These are phyloP conservation scores for Pelecanoides urinatrix DNA, from an alignment of 2,113 vertebrate genomes.

Conservation along the genomic window DNA sequence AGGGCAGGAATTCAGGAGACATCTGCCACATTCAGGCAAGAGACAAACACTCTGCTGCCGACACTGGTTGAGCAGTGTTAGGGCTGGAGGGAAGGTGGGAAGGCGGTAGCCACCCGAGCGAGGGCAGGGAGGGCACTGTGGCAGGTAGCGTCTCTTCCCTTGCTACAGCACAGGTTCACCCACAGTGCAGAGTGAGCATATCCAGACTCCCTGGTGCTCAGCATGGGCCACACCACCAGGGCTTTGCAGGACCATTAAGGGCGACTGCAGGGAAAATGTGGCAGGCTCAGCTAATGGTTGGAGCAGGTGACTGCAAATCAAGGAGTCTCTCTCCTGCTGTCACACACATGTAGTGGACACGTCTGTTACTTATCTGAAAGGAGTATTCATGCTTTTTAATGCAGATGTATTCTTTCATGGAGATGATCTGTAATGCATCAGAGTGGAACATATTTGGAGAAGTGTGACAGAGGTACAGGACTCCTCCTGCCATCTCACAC, in stretches of 20 bases:
- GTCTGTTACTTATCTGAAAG: not conserved
- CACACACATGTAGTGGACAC: not conserved
- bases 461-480: not conserved
- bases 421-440: not conserved
- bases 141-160: not conserved
- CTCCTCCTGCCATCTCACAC: not conserved
- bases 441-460: not conserved
- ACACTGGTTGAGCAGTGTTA: not conserved
- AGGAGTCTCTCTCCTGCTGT: not conserved
- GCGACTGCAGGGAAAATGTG: too few relatives aligned
- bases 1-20: not conserved
- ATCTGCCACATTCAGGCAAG: not conserved
- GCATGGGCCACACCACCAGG: fast-evolving
- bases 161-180: not conserved
- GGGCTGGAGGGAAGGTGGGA: not conserved
- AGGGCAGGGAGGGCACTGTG: not conserved
- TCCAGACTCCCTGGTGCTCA: not conserved
- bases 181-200: not conserved
- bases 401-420: not conserved
- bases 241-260: not conserved
- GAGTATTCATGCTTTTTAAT: not conserved
- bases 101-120: not conserved
- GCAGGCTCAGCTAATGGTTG: not conserved
- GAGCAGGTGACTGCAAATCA: not conserved
- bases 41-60: not conserved